These are phyloP conservation scores for Ceratotherium simum DNA, from an alignment of 2,113 vertebrate species.

Conservation along the genomic window DNA sequence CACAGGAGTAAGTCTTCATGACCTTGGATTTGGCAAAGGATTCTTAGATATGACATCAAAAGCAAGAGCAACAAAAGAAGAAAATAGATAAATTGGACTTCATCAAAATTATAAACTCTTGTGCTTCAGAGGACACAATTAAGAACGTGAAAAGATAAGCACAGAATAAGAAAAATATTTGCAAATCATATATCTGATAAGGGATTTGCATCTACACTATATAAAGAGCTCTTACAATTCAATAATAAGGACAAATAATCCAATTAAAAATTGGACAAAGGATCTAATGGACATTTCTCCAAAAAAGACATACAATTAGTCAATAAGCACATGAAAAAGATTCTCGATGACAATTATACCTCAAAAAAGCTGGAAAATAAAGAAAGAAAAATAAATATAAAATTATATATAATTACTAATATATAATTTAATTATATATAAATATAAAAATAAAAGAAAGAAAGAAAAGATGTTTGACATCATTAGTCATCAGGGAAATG, in stretches of 20 bases:
- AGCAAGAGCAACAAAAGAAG: background rate
- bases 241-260: background rate
- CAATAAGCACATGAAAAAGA: slow-evolving; percentile 26
- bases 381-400: background rate
- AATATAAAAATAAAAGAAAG: background rate
- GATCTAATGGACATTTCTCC: background rate
- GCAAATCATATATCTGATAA: background rate
- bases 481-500: background rate
- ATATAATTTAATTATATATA: too few relatives aligned
- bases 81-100: background rate
- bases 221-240: slow-evolving; percentile 1
- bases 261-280: slow-evolving; percentile 37
- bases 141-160: slow-evolving; percentile 10
- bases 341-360: background rate
- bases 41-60: slow-evolving; percentile 45
- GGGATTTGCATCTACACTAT: background rate
- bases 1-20: background rate
- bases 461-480: background rate
- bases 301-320: background rate
- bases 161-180: background rate
- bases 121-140: slow-evolving; percentile 15
- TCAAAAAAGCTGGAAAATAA: background rate
- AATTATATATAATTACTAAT: too few relatives aligned
- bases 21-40: slow-evolving; percentile 30
- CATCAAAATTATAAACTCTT: slow-evolving; percentile 28